A percentile compares a stretch with the other conserved stretches of the same genome.
Evolutionary conservation across 1,140 invertebrate genomes (phyloP).

Genomic region (Papilio polytes): DNA sequence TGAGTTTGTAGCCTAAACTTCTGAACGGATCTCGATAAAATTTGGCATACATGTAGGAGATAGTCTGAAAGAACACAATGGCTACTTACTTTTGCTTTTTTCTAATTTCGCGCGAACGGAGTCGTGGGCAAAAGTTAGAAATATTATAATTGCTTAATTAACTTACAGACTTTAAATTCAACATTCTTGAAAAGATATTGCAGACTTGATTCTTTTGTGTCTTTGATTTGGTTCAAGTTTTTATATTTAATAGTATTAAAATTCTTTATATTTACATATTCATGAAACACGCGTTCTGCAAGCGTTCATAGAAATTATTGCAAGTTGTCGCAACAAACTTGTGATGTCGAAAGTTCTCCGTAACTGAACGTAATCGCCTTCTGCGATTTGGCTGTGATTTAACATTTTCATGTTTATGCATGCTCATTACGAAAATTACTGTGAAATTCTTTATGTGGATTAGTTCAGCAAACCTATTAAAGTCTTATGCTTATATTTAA

Average conservation of each 20-base stretch:
- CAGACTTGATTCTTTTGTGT: too few relatives aligned
- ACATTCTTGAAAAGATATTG: too few relatives aligned
- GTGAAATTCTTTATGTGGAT: slow-evolving; percentile 7
- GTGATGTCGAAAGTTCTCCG: slow-evolving; percentile 13
- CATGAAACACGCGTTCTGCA: background rate
- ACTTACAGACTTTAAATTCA: too few relatives aligned
- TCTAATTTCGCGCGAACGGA: too few relatives aligned
- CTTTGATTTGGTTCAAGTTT: too few relatives aligned
- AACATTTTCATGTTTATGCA: slow-evolving; percentile 28
- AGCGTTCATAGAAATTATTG: slow-evolving; percentile 5
- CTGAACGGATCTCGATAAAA: too few relatives aligned
- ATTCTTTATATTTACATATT: background rate
- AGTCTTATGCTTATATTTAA: background rate
- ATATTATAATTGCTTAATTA: too few relatives aligned
- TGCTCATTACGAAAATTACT: slow-evolving; percentile 26
- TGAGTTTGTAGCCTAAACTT: too few relatives aligned
- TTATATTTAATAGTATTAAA: background rate
- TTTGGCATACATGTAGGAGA: too few relatives aligned
- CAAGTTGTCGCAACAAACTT: slow-evolving; percentile 14
- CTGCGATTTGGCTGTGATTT: background rate
- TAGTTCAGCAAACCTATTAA: background rate
- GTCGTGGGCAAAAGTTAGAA: too few relatives aligned
- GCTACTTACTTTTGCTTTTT: too few relatives aligned
- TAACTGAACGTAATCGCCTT: slow-evolving; percentile 10
- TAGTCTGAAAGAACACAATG: too few relatives aligned